Conservation (phyloP, 1,140 invertebrate genomes). For the Drosophila bocki region DNA sequence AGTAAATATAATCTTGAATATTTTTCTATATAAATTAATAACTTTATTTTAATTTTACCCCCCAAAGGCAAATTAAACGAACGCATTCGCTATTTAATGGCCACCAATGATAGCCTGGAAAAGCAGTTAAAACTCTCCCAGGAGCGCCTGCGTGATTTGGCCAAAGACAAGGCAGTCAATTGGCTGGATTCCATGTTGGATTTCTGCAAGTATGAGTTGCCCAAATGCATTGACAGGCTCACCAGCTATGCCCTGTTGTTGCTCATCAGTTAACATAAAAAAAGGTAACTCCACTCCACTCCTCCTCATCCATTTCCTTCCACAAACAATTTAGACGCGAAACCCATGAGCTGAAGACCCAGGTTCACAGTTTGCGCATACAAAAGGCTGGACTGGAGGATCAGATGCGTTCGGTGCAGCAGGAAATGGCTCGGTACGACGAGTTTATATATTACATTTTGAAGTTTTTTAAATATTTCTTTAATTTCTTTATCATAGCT, state of each 20-base stretch:
- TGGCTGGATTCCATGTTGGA: conserved; percentile 84
- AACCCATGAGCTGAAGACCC: conserved; percentile 79
- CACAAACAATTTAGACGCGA: conserved; percentile 73
- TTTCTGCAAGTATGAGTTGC: conserved; percentile 84
- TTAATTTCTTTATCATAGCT: conserved; percentile 39
- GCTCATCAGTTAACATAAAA: conserved; percentile 43
- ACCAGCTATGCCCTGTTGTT: conserved; percentile 60
- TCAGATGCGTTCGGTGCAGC: conserved; percentile 71
- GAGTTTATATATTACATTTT: neutral
- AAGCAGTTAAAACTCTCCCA: conserved; percentile 63
- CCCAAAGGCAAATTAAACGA: conserved; percentile 79
- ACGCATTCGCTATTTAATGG: conserved; percentile 67
- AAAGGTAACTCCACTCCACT: conserved; percentile 8
- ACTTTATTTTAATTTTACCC: too few relatives aligned
- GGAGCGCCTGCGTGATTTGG: conserved; percentile 70
- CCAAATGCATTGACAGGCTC: conserved; percentile 56
- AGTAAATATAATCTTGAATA: conserved; percentile 30
- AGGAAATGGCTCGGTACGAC: conserved; percentile 73
- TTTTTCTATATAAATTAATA: neutral
- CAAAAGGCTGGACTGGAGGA: conserved; percentile 79
- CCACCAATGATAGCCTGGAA: conserved; percentile 69
- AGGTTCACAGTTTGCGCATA: conserved; percentile 71
- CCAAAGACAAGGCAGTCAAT: conserved; percentile 68
- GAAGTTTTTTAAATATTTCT: neutral
- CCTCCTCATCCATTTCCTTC: conserved; percentile 31